Percentiles rank a stretch among this genome's conserved stretches.
phyloP scores from a whole-genome alignment of 1,140 invertebrate species.

The Episyrphus balteatus region DNA sequence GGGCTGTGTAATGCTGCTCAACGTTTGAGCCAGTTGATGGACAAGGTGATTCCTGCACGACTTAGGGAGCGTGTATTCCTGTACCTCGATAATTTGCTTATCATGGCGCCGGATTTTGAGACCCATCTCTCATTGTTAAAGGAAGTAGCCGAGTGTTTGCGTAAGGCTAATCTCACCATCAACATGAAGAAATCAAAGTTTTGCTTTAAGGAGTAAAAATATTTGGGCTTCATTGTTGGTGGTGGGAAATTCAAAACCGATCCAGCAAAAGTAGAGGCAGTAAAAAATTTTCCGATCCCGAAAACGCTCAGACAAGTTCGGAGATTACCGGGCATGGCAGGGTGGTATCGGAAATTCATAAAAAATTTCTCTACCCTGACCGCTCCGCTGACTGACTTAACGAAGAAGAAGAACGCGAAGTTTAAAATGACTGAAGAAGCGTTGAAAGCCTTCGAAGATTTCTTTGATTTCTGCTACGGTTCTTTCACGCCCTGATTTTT shows the following conservation, averaged over 20 bases:
- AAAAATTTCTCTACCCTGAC: too few relatives aligned
- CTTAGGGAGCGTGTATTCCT: not conserved
- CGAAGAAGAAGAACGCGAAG: too few relatives aligned
- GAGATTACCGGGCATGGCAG: not conserved
- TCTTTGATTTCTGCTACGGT: too few relatives aligned
- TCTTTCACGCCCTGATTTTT: too few relatives aligned
- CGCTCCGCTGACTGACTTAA: too few relatives aligned
- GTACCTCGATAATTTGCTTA: slow-evolving; percentile 3
- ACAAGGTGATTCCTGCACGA: slow-evolving; percentile 3
- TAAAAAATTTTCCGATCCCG: slow-evolving; percentile 4
- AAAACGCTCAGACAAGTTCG: not conserved
- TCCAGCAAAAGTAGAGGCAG: slow-evolving; percentile 9
- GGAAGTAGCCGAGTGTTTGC: not conserved
- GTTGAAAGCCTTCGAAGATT: not conserved
- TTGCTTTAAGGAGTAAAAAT: slow-evolving; percentile 11
- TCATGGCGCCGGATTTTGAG: not conserved
- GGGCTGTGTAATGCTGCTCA: slow-evolving; percentile 3
- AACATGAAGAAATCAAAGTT: slow-evolving; percentile 37
- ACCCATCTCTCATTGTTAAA: not conserved
- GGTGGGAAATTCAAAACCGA: slow-evolving; percentile 3
- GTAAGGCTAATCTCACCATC: slow-evolving; percentile 31
- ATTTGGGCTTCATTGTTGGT: not conserved
- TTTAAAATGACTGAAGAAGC: not conserved
- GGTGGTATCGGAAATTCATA: not conserved
- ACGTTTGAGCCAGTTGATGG: slow-evolving; percentile 1